Evolutionary conservation across 2,113 vertebrate genomes (phyloP).

Genomic region (cat (Felis catus)): F.catus_Fca126_mat1.0 CM031426.1:17975501-17976000

Average conservation of each 20-base stretch:
- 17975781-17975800: not conserved
- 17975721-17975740: not conserved
- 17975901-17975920: not conserved
- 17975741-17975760: not conserved
- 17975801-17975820: not conserved
- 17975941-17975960: not conserved
- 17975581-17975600: not conserved
- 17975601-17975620: not conserved
- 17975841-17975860: rapidly evolving
- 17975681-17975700: not conserved
- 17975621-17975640: not conserved
- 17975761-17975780: not conserved
- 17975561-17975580: not conserved
- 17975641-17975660: not conserved
- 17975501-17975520: not conserved
- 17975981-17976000: not conserved
- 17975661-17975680: not conserved
- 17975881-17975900: not conserved
- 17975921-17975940: not conserved
- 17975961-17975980: not conserved
- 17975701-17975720: not conserved
- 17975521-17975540: not conserved
- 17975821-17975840: not conserved
- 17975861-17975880: not conserved
- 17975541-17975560: not conserved